Evolutionary conservation across 2,888 invertebrate species (phyloP), one percentile per base, ranked within the genome.

Genomic region (Pyrgus malvae): DNA sequence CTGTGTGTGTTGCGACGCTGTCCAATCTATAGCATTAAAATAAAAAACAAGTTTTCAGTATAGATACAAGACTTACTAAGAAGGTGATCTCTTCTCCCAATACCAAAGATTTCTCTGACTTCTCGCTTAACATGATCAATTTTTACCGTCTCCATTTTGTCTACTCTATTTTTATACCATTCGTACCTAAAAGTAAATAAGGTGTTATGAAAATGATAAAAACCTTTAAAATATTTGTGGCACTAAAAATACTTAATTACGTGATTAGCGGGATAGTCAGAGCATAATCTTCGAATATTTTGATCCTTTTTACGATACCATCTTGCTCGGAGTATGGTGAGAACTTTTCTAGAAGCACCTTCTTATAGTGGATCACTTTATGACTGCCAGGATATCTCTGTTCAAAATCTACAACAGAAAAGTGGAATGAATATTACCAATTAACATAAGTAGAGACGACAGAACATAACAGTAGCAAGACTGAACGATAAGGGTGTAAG

Each of bases 321-420:
- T 96, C 95, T 0, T 82, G 83, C 68, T 94, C 92, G 0, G 93
- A 91, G 67, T 97, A 97, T 0, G 95, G 94, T 0, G 97, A 93
- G 77, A 93, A 97, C 60, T 94, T 92, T 74, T 97, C 95, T 5
- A 96, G 86, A 31, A 95, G 85, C 0, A 94, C 92, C 63, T 94
- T 93, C 74, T 95, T 96, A 74, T 94, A 98, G 60, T 92, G 88
- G 1, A 93, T 83, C 2, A 81, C 88, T 74, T 93, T 95, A 38
- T 92, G 92, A 19, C 93, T 93, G 16, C 93, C 93, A 0, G 97
- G 96, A 78, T 94, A 98, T 7, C 96, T 92, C 60, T 91, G 91
- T 55, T 93, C 92, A 59, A 87, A 94, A 54, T 93, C 94, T 91
- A n/a, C 37, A 37, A 37, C 9, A 9, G 27, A 3, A 8, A 5